Conservation (phyloP, 2,888 invertebrate genomes). For the Ornithoptera priamus region DNA sequence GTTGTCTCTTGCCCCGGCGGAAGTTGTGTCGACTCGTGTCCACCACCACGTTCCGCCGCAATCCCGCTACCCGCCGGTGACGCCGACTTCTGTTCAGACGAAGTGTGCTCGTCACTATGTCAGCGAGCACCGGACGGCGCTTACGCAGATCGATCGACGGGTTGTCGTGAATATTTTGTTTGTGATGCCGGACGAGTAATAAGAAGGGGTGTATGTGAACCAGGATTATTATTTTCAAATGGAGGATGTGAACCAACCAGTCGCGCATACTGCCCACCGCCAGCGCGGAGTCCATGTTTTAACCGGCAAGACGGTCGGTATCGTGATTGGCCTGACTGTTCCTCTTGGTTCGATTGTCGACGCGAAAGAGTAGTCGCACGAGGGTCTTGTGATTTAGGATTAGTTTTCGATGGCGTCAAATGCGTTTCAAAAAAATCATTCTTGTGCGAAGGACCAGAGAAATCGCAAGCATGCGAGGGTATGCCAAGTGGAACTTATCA, state of each 20-base stretch:
- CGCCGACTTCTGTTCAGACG: constrained; percentile 73
- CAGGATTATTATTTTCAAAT: constrained; percentile 73
- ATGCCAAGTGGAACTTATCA: constrained; percentile 78
- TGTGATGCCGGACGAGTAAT: constrained; percentile 76
- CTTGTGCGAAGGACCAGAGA: constrained; percentile 71
- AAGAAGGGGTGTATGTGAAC: constrained; percentile 78
- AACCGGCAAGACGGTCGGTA: constrained; percentile 68
- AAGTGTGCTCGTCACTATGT: constrained; percentile 73
- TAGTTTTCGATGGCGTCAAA: constrained; percentile 72
- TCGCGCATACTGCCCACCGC: constrained; percentile 67
- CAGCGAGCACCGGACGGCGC: constrained; percentile 76
- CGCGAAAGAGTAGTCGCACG: constrained; percentile 66
- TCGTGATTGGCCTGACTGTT: constrained; percentile 71
- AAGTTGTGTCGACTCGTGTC: constrained; percentile 54
- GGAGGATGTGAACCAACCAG: constrained; percentile 73
- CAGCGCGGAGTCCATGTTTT: constrained; percentile 69
- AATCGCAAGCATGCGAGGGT: constrained; percentile 63
- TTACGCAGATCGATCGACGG: constrained; percentile 76
- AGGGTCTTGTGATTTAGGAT: constrained; percentile 68
- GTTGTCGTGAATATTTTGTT: constrained; percentile 80
- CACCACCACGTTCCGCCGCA: constrained; percentile 64
- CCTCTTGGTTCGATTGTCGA: constrained; percentile 74
- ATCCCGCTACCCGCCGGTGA: constrained; percentile 74
- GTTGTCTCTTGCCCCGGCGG: constrained; percentile 58
- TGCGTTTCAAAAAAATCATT: constrained; percentile 66